phyloP scores from a whole-genome alignment of 2,888 invertebrate species.

The Bombyx huttoni region DNA sequence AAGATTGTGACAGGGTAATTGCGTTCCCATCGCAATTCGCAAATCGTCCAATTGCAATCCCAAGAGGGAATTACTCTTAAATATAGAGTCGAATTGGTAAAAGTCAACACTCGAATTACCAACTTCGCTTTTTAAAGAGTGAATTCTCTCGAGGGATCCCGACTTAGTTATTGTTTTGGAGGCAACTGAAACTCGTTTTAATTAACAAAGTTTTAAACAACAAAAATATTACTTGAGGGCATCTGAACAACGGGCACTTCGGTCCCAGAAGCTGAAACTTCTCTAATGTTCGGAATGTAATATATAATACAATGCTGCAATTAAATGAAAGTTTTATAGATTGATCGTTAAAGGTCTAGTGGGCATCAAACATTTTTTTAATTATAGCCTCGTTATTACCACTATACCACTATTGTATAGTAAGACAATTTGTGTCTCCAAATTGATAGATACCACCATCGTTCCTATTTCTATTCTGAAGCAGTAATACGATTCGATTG shows the following conservation, averaged over 20 bases:
- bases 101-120: constrained; percentile 13
- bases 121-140: constrained; percentile 15
- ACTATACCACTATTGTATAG: no score
- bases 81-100: constrained; percentile 8
- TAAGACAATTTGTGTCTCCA: no score
- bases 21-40: constrained; percentile 15
- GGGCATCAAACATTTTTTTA: no score
- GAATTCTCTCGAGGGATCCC: constrained; percentile 13
- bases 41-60: no score
- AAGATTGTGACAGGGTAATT: constrained; percentile 7
- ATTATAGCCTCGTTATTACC: no score
- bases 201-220: constrained; percentile 43
- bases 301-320: background rate
- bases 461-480: no score
- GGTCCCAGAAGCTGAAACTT: background rate
- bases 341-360: background rate
- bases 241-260: constrained; percentile 7
- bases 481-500: no score
- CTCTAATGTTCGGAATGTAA: background rate
- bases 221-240: constrained; percentile 18
- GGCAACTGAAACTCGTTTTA: constrained; percentile 39
- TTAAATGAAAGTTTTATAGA: background rate
- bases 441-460: no score
- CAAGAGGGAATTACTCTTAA: constrained; percentile 20
- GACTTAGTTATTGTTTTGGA: constrained; percentile 23